Percentiles rank a stretch among this genome's conserved stretches.
These are phyloP conservation scores for Paedocypris sp. DNA, from an alignment of 2,113 vertebrate genomes.

Conservation along the genomic window DNA sequence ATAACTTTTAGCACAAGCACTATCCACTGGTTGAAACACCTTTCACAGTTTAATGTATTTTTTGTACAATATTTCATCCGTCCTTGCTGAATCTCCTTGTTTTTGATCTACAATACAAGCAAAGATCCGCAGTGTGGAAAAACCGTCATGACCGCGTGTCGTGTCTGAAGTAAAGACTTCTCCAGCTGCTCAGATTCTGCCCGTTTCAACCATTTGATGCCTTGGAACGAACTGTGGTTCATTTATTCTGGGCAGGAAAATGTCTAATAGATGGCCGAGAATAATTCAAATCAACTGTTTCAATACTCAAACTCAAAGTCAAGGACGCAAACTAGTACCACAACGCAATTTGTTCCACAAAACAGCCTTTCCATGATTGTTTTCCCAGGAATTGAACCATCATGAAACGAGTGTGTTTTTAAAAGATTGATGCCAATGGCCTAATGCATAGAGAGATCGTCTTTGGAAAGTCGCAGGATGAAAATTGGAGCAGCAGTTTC, in stretches of 20 bases:
- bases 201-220: constrained; percentile 48
- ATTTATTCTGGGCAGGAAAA: constrained; percentile 36
- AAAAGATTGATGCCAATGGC: too few species aligned
- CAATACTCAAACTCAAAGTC: constrained; percentile 18
- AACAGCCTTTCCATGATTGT: background rate
- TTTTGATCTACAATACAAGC: constrained; percentile 12
- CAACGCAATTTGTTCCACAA: background rate
- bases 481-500: too few species aligned
- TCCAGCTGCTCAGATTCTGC: constrained; percentile 40
- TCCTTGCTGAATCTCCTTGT: constrained; percentile 8
- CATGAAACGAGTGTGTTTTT: background rate
- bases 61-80: constrained; percentile 7
- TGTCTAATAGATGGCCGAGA: constrained; percentile 18
- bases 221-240: constrained; percentile 42
- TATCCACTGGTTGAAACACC: background rate
- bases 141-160: constrained; percentile 3
- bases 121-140: constrained; percentile 14
- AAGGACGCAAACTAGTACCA: constrained; percentile 11
- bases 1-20: background rate
- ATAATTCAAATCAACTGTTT: constrained; percentile 30
- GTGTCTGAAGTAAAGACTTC: constrained; percentile 47
- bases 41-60: background rate
- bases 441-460: too few species aligned
- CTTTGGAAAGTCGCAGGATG: too few species aligned
- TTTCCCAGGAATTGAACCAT: background rate